A percentile compares a stretch with the other conserved stretches of the same genome.
Evolutionary conservation across 2,888 invertebrate genomes (phyloP).

Genomic region (Coelopa pilipes): DNA sequence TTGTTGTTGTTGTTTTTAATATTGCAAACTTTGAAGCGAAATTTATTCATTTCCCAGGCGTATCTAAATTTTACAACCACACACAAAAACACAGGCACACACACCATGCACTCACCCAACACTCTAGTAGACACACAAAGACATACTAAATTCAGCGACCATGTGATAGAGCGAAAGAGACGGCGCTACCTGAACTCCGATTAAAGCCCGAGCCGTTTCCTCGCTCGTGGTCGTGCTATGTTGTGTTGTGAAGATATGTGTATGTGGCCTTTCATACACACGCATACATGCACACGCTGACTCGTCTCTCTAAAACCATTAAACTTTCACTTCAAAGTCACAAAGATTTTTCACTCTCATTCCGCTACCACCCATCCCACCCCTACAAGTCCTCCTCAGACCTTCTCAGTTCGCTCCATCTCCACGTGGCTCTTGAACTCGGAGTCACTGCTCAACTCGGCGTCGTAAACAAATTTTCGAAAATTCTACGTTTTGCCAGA

Average conservation of each 20-base stretch:
- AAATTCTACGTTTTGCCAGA: slow-evolving; percentile 4
- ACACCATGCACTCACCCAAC: background rate
- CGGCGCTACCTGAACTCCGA: too few relatives aligned
- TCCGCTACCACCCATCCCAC: background rate
- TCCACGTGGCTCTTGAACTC: too few relatives aligned
- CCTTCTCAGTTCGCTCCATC: background rate
- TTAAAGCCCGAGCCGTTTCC: background rate
- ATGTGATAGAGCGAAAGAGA: too few relatives aligned
- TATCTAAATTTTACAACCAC: background rate
- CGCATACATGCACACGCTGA: background rate
- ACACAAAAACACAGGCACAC: slow-evolving; percentile 13
- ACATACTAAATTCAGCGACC: too few relatives aligned
- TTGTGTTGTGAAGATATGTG: background rate
- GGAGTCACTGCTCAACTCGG: too few relatives aligned
- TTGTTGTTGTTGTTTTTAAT: slow-evolving; percentile 11
- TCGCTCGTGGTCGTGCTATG: too few relatives aligned
- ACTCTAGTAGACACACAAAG: too few relatives aligned
- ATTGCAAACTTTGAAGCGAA: slow-evolving; percentile 11
- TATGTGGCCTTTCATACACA: background rate
- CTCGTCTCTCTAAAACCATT: background rate
- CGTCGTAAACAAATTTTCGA: background rate
- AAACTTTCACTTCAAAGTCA: slow-evolving; percentile 21
- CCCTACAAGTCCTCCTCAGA: background rate
- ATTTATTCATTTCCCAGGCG: slow-evolving; percentile 22
- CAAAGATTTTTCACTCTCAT: slow-evolving; percentile 10